A percentile compares a stretch with the other conserved stretches of the same genome.
phyloP scores from a whole-genome alignment of 1,140 invertebrate species.

The Cydia pomonella region DNA sequence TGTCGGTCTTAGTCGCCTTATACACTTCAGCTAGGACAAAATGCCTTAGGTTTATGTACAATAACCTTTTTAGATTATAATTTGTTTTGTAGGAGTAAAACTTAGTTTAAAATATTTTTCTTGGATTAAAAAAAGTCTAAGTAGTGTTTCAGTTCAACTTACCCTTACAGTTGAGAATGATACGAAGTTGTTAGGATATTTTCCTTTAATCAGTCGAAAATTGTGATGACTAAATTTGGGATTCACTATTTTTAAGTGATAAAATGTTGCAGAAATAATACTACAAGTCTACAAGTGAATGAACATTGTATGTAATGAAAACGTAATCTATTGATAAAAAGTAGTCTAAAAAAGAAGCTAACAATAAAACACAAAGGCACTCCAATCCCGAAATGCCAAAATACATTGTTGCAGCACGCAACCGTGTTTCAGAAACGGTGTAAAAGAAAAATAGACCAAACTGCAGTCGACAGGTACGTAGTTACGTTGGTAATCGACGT shows the following conservation, averaged over 20 bases:
- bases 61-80: too few species aligned
- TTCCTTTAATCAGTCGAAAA: too few species aligned
- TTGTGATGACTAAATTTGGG: too few species aligned
- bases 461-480: constrained; percentile 28
- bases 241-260: not conserved
- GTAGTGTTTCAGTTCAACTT: too few species aligned
- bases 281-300: not conserved
- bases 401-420: constrained; percentile 1
- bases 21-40: too few species aligned
- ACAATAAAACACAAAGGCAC: not conserved
- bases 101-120: too few species aligned
- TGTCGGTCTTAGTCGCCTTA: too few species aligned
- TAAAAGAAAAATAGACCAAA: constrained; percentile 25
- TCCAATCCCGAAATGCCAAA: not conserved
- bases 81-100: too few species aligned
- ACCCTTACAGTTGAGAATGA: too few species aligned
- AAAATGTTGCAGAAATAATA: not conserved
- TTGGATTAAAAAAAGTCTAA: too few species aligned
- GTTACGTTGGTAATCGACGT: constrained; percentile 19
- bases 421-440: not conserved
- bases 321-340: not conserved
- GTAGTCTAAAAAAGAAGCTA: not conserved
- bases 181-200: too few species aligned
- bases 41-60: too few species aligned
- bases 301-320: constrained; percentile 10